Evolutionary conservation across 2,113 vertebrate species (phyloP), one percentile per base, ranked within the genome.

Genomic region (Panthera leo): DNA sequence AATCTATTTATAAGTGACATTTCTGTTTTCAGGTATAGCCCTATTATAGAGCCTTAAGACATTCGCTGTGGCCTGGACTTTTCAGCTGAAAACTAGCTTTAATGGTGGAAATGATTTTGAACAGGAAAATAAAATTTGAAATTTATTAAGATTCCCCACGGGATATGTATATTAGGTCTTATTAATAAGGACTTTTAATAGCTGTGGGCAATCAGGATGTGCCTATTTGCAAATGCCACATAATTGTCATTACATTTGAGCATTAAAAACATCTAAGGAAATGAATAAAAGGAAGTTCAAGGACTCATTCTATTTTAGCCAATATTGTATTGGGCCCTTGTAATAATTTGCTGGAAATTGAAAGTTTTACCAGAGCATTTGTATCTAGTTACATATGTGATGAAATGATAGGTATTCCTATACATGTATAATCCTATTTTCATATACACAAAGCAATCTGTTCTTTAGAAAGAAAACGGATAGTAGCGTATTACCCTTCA

Each of bases 381-480:
- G 21, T 75, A 7, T 80, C 12, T 91, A 11, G 36, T 96, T 95
- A 39, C 8, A 85, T 27, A 34, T 36, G 10, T 95, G 25, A 71
- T 91, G 90, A 94, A 95, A 55, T 34, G 21, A 67, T 67, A 71
- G 67, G 0, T 94, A 34, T 78, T 85, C 45, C 15, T 67, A 10
- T 82, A 63, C 39, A 36, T 67, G 2, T 61, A 13, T 65, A 67
- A 90, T 82, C 15, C 23, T 42, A 14, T 95, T 92, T 95, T 92
- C 87, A 36, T 82, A 45, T 70, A 86, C 19, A 73, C 48, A 96
- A 42, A 94, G 55, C 80, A 92, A 25, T 84, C 67, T 91, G 36
- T 94, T 97, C 97, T 83, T 36, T 73, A 95, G 87, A 73, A 89
- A 68, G 91, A 94, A 48, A 92, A 36, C 83, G 94, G 96, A 11